Base-by-base conservation (phyloP, 2,888 invertebrate genomes). In the Apodemia hepburni region DNA sequence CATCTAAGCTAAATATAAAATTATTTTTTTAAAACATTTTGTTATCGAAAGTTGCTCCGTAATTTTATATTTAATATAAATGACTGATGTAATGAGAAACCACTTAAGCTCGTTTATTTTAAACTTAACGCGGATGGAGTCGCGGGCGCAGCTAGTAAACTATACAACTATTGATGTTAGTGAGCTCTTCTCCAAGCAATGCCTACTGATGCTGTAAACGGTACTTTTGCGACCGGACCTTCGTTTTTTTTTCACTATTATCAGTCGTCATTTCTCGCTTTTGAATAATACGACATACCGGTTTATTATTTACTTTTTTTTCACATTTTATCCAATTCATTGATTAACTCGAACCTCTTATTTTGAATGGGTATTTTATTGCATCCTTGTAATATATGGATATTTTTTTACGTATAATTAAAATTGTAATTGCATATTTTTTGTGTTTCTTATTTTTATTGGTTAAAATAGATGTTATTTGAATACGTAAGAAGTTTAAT, bases 311-410 rank as follows among this genome's bases (percentile, higher is more conserved):
- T 60, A 68, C 65, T 69, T 70, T 69, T 70, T 68, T 68, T 69
- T 68, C 27, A 57, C 65, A 72, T n/a, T 70, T 70, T 68, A 71
- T 72, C 70, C 70, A 70, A 72, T 72, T 72, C 72, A 72, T 72
- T 67, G 65, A 64, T 68, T 67, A 66, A 68, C 68, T 67, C 65
- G 67, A 69, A 70, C 68, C 70, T 69, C 70, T 65, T 66, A 59
- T 57, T 42, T 63, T 66, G 63, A 65, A 63, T 66, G 63, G 63
- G 60, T 60, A 17, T 65, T 68, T 68, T 66, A 66, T 68, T 61
- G 62, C 51, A 33, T 64, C 62, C 65, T 66, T 65, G 61, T 59
- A 63, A 63, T 60, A 51, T 62, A 64, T 67, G 67, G 64, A 68
- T 65, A 22, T 54, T 15, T 27, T 54, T 54, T 54, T 27, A 51